A percentile compares a stretch with the other conserved stretches of the same genome.
Evolutionary conservation across 37 sponge, comb jelly and placozoan species (phyloP).

Genomic region (Ephydatia muelleri): DNA sequence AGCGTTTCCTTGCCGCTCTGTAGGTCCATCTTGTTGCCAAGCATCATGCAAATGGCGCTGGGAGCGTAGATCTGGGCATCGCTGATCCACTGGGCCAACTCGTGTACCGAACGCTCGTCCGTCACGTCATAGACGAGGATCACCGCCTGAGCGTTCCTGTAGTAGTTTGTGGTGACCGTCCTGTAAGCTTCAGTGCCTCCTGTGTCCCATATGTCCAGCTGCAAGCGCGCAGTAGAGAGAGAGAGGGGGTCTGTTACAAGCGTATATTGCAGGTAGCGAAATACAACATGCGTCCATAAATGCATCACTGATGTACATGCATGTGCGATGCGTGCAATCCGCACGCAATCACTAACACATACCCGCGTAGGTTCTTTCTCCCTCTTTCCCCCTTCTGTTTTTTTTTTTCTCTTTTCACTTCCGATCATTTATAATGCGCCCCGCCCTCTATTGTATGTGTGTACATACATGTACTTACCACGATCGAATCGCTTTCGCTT

Average conservation of each 20-base stretch:
- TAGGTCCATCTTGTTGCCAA: constrained; percentile 80
- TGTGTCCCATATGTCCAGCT: constrained; percentile 74
- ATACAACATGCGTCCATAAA: too few relatives aligned
- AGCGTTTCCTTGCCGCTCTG: constrained; percentile 24
- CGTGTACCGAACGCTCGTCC: constrained; percentile 56
- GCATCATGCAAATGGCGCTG: constrained; percentile 53
- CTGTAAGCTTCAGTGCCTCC: constrained; percentile 78
- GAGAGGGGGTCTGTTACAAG: too few relatives aligned
- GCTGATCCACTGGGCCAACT: constrained; percentile 62
- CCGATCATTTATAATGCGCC: too few relatives aligned
- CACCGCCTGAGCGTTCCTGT: constrained; percentile 61
- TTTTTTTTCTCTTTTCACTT: too few relatives aligned
- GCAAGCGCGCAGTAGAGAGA: neutral
- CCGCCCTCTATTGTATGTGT: too few relatives aligned
- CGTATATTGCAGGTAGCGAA: too few relatives aligned
- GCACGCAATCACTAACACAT: too few relatives aligned
- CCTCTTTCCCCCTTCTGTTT: too few relatives aligned
- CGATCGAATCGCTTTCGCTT: neutral
- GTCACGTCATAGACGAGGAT: constrained; percentile 67
- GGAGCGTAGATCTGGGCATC: constrained; percentile 65
- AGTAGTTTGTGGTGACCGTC: constrained; percentile 75
- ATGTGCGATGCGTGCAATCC: too few relatives aligned
- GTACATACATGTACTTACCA: too few relatives aligned
- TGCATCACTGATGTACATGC: too few relatives aligned
- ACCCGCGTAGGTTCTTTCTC: too few relatives aligned